phyloP scores from a whole-genome alignment of 2,888 invertebrate species.

The Melanotus villosus region DNA sequence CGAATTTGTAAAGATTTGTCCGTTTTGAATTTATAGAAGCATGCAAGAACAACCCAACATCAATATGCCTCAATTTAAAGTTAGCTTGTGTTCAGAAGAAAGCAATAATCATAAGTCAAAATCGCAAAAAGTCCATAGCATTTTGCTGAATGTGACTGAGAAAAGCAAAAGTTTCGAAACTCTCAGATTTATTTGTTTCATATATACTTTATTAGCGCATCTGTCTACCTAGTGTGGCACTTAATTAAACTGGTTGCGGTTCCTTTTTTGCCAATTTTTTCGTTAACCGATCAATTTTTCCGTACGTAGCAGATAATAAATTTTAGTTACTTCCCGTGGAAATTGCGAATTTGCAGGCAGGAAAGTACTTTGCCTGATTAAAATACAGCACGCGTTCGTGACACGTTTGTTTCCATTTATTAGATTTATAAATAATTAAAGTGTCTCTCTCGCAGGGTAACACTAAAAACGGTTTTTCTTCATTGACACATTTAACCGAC shows the following conservation, averaged over 20 bases:
- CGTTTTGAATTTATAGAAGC: slow-evolving; percentile 32
- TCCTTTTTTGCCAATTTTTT: background rate
- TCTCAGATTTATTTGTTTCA: slow-evolving; percentile 38
- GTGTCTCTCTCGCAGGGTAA: slow-evolving; percentile 20
- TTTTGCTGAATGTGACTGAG: slow-evolving; percentile 40
- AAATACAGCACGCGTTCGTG: slow-evolving; percentile 20
- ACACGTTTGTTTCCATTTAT: slow-evolving; percentile 44
- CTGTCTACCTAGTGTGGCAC: background rate
- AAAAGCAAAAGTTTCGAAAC: slow-evolving; percentile 41
- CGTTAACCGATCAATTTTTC: background rate
- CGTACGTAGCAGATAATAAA: background rate
- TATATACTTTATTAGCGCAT: slow-evolving; percentile 30
- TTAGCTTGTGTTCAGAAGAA: slow-evolving; percentile 56
- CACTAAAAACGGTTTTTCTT: slow-evolving; percentile 31
- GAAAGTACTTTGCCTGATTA: slow-evolving; percentile 12
- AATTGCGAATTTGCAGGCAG: background rate
- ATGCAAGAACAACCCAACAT: slow-evolving; percentile 53
- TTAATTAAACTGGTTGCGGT: background rate
- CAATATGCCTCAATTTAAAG: slow-evolving; percentile 56
- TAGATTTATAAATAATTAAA: slow-evolving; percentile 41
- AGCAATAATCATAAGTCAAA: slow-evolving; percentile 59
- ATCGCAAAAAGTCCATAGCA: slow-evolving; percentile 50
- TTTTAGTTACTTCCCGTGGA: background rate
- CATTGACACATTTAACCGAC: slow-evolving; percentile 46
- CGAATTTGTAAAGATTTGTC: no score